Base-by-base conservation (phyloP, 2,888 invertebrate species). In the Antheraea yamamai region DNA sequence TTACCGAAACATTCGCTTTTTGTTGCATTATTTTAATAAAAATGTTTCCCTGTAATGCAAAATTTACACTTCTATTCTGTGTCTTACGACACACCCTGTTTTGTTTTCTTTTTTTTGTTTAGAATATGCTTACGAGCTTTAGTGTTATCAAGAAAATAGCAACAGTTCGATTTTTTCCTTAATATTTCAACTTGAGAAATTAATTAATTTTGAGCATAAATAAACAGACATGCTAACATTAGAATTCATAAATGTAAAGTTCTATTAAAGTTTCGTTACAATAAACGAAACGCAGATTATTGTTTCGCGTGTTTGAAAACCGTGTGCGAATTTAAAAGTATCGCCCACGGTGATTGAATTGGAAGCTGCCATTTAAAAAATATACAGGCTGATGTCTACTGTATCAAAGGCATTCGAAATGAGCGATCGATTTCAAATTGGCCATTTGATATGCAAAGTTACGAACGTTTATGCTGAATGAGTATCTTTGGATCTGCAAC, bases 271-370 rank as follows among this genome's bases (percentile, higher is more conserved):
- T 39, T 39, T 39, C 35, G 35, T 39, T 39, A 39, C 6, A 39
- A 7, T 7, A 39, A 39, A 47, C 47, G 16, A 26, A 66, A 66
- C 61, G 14, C 64, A 66, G 64, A 66, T 66, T 66, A 66, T 66
- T 30, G 73, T 51, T 82, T 77, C 82, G 83, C 81, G 78, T 76
- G 77, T 80, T 79, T 82, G 81, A 84, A 80, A 80, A 83, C 79
- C 81, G 79, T 81, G 81, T 85, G 84, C 82, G 83, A 84, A 87
- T 85, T 84, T 75, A 79, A 83, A 82, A 82, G 84, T 83, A 90
- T 85, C 83, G 91, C 91, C 91, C 85, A 81, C 83, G 91, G 92
- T 66, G 64, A 66, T 81, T 85, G 81, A 91, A 89, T 91, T 88
- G 88, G 86, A 90, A 85, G 88, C 85, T 77, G 81, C 87, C 85